Evolutionary conservation across 2,888 invertebrate species (phyloP).

Genomic region (Camponotus fellah): DNA sequence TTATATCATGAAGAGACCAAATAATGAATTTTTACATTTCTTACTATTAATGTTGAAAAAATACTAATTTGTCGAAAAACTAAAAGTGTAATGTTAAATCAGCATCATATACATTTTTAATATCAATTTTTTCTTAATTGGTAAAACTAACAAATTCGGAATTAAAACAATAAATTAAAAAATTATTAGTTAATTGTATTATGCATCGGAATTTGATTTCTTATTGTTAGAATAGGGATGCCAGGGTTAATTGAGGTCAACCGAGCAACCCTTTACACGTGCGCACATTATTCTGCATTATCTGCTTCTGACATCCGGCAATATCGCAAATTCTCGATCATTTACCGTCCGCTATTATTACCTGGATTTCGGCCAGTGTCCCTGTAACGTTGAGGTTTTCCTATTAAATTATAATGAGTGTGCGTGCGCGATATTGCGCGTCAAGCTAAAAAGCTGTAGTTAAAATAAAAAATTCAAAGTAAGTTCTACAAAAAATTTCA

Average conservation of each 20-base stretch:
- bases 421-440: background rate
- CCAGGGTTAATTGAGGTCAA: background rate
- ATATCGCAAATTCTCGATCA: conserved; percentile 46
- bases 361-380: conserved; percentile 14
- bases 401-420: background rate
- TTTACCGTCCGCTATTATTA: conserved; percentile 26
- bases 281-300: conserved; percentile 44
- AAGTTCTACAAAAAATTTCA: background rate
- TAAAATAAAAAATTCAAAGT: conserved; percentile 1
- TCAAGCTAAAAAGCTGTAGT: background rate
- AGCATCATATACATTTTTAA: background rate
- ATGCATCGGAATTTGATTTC: background rate
- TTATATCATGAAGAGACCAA: no score
- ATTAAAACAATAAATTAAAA: background rate
- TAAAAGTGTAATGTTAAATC: background rate
- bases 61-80: background rate
- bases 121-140: background rate
- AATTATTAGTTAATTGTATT: background rate
- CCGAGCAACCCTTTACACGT: conserved; percentile 19
- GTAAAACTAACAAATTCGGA: background rate
- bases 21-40: no score
- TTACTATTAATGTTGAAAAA: no score
- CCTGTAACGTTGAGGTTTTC: background rate
- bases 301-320: conserved; percentile 37
- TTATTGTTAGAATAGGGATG: background rate